Evolutionary conservation across 1,140 invertebrate species (phyloP).

Genomic region (Euborellia annulipes): DNA sequence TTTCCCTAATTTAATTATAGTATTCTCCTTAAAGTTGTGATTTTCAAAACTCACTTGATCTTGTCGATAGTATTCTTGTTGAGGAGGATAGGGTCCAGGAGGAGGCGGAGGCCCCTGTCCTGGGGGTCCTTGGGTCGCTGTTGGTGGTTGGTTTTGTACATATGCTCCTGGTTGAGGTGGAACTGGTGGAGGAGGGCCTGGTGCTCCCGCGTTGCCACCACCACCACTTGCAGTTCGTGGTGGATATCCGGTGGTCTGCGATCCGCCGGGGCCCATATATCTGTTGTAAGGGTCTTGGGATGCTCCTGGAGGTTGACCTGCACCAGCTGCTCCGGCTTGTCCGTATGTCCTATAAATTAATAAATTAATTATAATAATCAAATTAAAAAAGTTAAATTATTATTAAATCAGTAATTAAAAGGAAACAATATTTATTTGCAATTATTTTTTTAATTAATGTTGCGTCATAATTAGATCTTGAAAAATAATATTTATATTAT

Average conservation of each 20-base stretch:
- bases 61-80: conserved; percentile 46
- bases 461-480: too few relatives aligned
- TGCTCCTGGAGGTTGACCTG: conserved; percentile 5
- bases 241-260: conserved; percentile 13
- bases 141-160: neutral
- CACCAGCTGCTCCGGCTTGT: conserved; percentile 10
- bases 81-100: conserved; percentile 27
- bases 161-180: conserved; percentile 12
- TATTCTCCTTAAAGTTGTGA: too few relatives aligned
- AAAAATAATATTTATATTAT: too few relatives aligned
- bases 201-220: too few relatives aligned
- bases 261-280: conserved; percentile 12
- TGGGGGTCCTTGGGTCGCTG: conserved; percentile 10
- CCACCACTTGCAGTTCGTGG: conserved; percentile 13
- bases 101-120: conserved; percentile 3
- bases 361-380: neutral
- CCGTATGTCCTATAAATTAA: conserved; percentile 12
- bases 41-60: conserved; percentile 34
- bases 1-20: too few relatives aligned
- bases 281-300: conserved; percentile 17
- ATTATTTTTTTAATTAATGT: too few relatives aligned
- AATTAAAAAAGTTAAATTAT: neutral
- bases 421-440: too few relatives aligned
- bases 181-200: conserved; percentile 9
- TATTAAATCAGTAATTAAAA: too few relatives aligned